Evolutionary conservation across 2,888 invertebrate genomes (phyloP).

Genomic region (Dastarcus helophoroides): DNA sequence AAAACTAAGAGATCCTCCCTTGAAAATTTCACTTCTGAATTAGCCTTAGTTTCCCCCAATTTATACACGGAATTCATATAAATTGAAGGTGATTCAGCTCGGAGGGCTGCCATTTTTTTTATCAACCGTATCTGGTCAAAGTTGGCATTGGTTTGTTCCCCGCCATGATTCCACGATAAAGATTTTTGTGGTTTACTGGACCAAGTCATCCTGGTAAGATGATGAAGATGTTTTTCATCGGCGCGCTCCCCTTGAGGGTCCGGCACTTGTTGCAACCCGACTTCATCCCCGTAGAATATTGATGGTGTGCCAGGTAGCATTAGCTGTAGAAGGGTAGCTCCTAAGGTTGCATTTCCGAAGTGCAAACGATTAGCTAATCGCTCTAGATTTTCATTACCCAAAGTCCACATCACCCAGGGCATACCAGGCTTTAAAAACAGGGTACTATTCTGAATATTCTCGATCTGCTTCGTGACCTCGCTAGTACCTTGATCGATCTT

Average conservation of each 20-base stretch:
- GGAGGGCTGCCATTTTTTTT: conserved; percentile 46
- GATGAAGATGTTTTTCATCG: conserved; percentile 51
- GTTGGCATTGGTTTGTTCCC: conserved; percentile 40
- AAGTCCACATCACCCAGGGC: conserved; percentile 74
- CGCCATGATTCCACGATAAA: conserved; percentile 54
- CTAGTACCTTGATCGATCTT: conserved; percentile 46
- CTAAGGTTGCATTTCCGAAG: conserved; percentile 51
- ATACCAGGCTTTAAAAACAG: conserved; percentile 49
- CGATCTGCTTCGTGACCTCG: conserved; percentile 47
- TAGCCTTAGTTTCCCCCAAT: conserved; percentile 49
- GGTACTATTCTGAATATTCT: conserved; percentile 43
- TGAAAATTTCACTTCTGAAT: conserved; percentile 55
- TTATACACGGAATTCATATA: conserved; percentile 61
- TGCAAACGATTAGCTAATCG: conserved; percentile 47
- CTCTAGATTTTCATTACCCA: conserved; percentile 51
- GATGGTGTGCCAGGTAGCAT: conserved; percentile 78
- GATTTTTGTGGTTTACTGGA: conserved; percentile 36
- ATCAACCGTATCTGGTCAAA: conserved; percentile 46
- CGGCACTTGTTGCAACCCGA: conserved; percentile 52
- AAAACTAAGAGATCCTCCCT: conserved; percentile 54
- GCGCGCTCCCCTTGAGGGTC: conserved; percentile 47
- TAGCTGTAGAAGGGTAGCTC: conserved; percentile 61
- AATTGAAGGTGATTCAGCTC: conserved; percentile 56
- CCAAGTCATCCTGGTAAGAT: conserved; percentile 63
- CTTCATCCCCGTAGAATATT: conserved; percentile 87